Conservation (phyloP, 2,888 invertebrate genomes). For the Pollenia amentaria region DNA sequence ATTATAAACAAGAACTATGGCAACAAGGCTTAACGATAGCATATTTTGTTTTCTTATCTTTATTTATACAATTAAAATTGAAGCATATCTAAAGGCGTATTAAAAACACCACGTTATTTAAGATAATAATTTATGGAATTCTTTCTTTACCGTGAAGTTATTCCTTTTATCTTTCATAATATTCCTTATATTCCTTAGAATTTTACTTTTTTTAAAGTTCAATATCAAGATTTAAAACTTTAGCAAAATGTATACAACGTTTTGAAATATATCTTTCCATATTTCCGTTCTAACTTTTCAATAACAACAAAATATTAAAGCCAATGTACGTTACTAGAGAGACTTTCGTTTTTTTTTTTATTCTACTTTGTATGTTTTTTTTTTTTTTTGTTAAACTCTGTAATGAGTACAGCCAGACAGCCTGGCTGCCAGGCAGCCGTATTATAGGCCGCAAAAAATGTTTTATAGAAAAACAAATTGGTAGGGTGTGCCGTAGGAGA, state of each 20-base stretch:
- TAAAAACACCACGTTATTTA: no score
- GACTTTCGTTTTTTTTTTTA: constrained; percentile 31
- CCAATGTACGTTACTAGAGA: constrained; percentile 36
- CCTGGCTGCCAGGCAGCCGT: constrained; percentile 60
- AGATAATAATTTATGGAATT: no score
- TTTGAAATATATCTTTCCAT: not conserved
- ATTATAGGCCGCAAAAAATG: constrained; percentile 38
- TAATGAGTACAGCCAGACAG: constrained; percentile 71
- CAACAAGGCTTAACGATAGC: no score
- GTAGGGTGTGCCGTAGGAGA: constrained; percentile 13
- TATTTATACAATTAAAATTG: no score
- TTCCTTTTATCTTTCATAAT: not conserved
- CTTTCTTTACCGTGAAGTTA: no score
- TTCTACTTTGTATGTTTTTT: constrained; percentile 17
- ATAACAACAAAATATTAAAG: constrained; percentile 39
- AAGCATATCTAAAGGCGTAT: no score
- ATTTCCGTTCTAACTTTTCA: constrained; percentile 21
- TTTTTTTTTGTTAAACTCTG: not conserved
- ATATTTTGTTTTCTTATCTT: no score
- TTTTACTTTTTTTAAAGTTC: constrained; percentile 3
- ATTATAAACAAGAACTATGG: no score
- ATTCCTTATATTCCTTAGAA: not conserved
- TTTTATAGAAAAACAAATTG: constrained; percentile 14
- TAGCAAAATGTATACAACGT: not conserved
- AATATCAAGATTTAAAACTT: constrained; percentile 9